These are phyloP conservation scores for Thunnus thynnus DNA, from an alignment of 2,113 vertebrate genomes.

Conservation along the genomic window DNA sequence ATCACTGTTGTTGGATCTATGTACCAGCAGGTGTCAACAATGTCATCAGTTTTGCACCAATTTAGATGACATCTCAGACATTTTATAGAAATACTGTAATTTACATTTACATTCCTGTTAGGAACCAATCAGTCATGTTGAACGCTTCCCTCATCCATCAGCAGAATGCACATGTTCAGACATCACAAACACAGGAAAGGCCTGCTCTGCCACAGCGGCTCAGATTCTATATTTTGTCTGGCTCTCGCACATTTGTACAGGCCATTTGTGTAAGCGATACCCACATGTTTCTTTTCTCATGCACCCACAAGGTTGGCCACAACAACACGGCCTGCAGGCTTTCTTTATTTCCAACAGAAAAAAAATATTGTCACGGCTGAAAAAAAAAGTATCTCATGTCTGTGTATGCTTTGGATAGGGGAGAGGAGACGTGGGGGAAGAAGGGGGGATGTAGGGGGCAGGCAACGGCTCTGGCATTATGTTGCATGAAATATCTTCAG, in stretches of 20 bases:
- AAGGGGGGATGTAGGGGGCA: slow-evolving; percentile 66
- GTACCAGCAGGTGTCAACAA: neutral
- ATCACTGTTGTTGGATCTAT: neutral
- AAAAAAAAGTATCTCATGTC: slow-evolving; percentile 77
- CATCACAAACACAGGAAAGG: slow-evolving; percentile 70
- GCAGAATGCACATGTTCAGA: slow-evolving; percentile 56
- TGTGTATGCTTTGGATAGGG: slow-evolving; percentile 83
- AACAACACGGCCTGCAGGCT: slow-evolving; percentile 85
- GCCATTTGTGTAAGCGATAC: slow-evolving; percentile 79
- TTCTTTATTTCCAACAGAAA: slow-evolving; percentile 71
- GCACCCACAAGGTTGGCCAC: slow-evolving; percentile 85
- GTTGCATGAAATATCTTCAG: slow-evolving; percentile 92
- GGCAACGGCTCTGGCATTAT: slow-evolving; percentile 85
- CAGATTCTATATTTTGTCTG: slow-evolving; percentile 78
- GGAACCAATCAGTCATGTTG: slow-evolving; percentile 32
- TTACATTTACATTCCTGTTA: neutral
- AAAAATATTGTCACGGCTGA: slow-evolving; percentile 82
- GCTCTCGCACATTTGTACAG: slow-evolving; percentile 66
- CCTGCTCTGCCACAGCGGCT: slow-evolving; percentile 64
- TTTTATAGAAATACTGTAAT: neutral
- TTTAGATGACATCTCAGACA: neutral
- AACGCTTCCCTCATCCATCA: slow-evolving; percentile 37
- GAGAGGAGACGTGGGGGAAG: slow-evolving; percentile 64
- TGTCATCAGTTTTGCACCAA: neutral
- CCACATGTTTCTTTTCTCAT: slow-evolving; percentile 85